These are phyloP conservation scores for Emys orbicularis DNA, from an alignment of 2,797 vertebrate genomes.

Conservation along the genomic window DNA sequence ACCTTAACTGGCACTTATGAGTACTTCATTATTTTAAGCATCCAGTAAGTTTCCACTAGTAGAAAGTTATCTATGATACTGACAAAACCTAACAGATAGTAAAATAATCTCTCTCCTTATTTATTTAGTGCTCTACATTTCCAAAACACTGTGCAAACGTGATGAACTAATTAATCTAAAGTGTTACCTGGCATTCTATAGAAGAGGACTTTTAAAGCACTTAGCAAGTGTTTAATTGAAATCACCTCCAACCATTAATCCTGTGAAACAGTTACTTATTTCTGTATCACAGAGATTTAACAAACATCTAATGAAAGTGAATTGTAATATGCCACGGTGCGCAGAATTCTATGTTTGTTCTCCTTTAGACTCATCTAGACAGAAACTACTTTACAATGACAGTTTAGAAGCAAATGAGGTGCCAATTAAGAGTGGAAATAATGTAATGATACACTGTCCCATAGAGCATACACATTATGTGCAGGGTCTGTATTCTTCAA, in stretches of 20 bases:
- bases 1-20: neutral
- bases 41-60: neutral
- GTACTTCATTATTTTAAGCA: neutral
- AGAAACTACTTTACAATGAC: constrained; percentile 4
- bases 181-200: constrained; percentile 41
- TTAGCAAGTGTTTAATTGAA: constrained; percentile 70
- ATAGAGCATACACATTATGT: neutral
- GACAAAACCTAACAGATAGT: neutral
- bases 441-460: neutral
- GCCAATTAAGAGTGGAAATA: neutral
- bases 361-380: neutral
- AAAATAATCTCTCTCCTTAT: neutral
- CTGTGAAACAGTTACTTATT: constrained; percentile 44
- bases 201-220: constrained; percentile 66
- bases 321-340: neutral
- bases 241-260: constrained; percentile 53
- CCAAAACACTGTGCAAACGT: constrained; percentile 36
- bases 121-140: constrained; percentile 54
- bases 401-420: neutral
- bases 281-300: constrained; percentile 23
- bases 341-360: neutral
- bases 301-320: constrained; percentile 30
- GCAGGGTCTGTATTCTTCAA: neutral
- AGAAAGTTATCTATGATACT: neutral
- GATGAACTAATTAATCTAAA: constrained; percentile 61